A percentile compares a stretch with the other conserved stretches of the same genome.
phyloP scores from a whole-genome alignment of 2,113 vertebrate genomes.

The Rhinichthys klamathensis region DNA sequence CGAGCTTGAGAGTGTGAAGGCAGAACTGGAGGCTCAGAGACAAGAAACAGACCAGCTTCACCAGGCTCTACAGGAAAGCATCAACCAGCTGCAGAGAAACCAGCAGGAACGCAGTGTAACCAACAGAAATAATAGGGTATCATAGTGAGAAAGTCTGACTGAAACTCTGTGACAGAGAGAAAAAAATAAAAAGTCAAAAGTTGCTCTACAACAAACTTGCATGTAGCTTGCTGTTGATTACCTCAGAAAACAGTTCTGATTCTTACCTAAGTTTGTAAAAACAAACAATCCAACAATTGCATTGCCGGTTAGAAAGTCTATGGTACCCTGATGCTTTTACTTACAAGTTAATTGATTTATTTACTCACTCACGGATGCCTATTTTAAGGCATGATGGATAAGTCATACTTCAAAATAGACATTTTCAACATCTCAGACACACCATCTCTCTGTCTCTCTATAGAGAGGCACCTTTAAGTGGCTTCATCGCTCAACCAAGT shows the following conservation, averaged over 20 bases:
- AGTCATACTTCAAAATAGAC: background rate
- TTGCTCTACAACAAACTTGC: background rate
- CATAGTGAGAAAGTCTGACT: background rate
- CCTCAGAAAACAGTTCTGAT: background rate
- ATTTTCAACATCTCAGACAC: background rate
- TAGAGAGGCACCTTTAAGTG: background rate
- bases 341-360: background rate
- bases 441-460: background rate
- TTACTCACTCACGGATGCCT: too few species aligned
- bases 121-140: conserved; percentile 68
- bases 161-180: background rate
- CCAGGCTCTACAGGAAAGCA: conserved; percentile 73
- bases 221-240: background rate
- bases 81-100: conserved; percentile 63
- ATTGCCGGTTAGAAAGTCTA: background rate
- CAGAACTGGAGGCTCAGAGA: conserved; percentile 63
- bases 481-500: background rate
- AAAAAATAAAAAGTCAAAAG: background rate
- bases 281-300: background rate
- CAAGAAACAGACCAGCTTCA: conserved; percentile 77
- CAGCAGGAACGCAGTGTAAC: conserved; percentile 58
- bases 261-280: background rate
- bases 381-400: background rate
- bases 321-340: background rate
- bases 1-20: conserved; percentile 69